Conservation (phyloP, 1,140 invertebrate genomes). For the Magallana angulata region DNA sequence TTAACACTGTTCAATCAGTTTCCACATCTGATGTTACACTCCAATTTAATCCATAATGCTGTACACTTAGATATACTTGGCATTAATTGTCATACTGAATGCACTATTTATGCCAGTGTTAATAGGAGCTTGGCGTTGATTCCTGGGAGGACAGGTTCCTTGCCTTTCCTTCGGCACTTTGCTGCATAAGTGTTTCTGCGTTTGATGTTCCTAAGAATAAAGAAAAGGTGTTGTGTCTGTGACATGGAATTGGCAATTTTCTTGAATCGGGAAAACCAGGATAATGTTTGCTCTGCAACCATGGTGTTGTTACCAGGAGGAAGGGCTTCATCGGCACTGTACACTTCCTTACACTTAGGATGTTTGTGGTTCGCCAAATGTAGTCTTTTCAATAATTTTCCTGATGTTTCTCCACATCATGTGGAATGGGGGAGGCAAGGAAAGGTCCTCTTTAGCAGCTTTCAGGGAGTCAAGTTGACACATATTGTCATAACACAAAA, state of each 20-base stretch:
- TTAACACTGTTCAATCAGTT: neutral
- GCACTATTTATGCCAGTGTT: neutral
- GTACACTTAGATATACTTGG: neutral
- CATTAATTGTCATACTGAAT: neutral
- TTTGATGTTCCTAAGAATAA: neutral
- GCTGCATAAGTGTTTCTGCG: neutral
- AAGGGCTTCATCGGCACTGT: neutral
- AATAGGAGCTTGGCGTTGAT: too few species aligned
- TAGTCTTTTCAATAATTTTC: conserved; percentile 16
- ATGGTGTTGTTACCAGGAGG: conserved; percentile 38
- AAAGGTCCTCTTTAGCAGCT: neutral
- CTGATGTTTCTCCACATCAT: conserved; percentile 31
- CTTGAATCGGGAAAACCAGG: conserved; percentile 2
- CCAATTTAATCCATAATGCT: neutral
- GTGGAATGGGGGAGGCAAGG: conserved; percentile 28
- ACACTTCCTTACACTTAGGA: neutral
- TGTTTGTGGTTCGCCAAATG: conserved; percentile 36
- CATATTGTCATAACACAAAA: conserved; percentile 40
- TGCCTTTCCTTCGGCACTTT: neutral
- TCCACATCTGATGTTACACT: neutral
- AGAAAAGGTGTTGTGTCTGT: neutral
- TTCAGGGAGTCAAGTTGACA: conserved; percentile 30
- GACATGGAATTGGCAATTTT: neutral
- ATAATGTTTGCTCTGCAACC: conserved; percentile 30
- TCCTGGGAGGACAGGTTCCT: neutral